phyloP scores from a whole-genome alignment of 2,113 vertebrate genomes.

The Nothobranchius kuhntae region DNA sequence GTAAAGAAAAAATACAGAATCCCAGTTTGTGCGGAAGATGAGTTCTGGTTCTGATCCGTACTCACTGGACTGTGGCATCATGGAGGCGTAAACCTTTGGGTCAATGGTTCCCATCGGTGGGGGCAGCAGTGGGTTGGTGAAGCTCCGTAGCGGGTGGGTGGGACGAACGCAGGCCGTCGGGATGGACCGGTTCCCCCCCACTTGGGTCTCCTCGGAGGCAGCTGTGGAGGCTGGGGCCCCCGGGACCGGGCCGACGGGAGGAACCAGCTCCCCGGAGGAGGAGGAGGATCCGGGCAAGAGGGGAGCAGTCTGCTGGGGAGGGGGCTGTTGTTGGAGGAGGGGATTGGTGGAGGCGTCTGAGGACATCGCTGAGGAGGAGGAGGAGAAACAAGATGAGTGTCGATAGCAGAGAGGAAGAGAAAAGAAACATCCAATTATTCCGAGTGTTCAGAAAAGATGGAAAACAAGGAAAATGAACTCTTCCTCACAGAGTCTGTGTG shows the following conservation, averaged over 20 bases:
- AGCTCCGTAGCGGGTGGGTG: slow-evolving; percentile 91
- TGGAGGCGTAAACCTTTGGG: slow-evolving; percentile 86
- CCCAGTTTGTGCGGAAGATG: too few species aligned
- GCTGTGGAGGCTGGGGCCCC: slow-evolving; percentile 24
- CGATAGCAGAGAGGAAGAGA: neutral
- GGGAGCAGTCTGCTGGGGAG: slow-evolving; percentile 42
- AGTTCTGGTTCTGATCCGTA: slow-evolving; percentile 1
- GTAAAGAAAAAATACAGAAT: too few species aligned
- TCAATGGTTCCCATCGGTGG: slow-evolving; percentile 90
- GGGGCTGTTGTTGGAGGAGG: slow-evolving; percentile 65
- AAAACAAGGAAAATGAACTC: too few species aligned
- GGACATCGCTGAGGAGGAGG: slow-evolving; percentile 35
- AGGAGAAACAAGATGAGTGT: neutral
- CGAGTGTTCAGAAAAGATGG: too few species aligned
- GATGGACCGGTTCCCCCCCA: slow-evolving; percentile 81
- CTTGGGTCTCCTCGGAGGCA: slow-evolving; percentile 42
- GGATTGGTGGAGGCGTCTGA: slow-evolving; percentile 57
- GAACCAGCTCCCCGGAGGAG: slow-evolving; percentile 26
- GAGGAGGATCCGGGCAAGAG: slow-evolving; percentile 50
- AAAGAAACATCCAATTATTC: too few species aligned
- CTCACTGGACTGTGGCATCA: slow-evolving; percentile 66
- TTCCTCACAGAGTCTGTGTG: too few species aligned
- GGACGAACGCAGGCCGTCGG: slow-evolving; percentile 92
- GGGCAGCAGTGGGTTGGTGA: slow-evolving; percentile 89
- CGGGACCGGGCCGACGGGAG: slow-evolving; percentile 45